A percentile compares a stretch with the other conserved stretches of the same genome.
phyloP scores from a whole-genome alignment of 2,888 invertebrate genomes.

The Chrysolina americana region DNA sequence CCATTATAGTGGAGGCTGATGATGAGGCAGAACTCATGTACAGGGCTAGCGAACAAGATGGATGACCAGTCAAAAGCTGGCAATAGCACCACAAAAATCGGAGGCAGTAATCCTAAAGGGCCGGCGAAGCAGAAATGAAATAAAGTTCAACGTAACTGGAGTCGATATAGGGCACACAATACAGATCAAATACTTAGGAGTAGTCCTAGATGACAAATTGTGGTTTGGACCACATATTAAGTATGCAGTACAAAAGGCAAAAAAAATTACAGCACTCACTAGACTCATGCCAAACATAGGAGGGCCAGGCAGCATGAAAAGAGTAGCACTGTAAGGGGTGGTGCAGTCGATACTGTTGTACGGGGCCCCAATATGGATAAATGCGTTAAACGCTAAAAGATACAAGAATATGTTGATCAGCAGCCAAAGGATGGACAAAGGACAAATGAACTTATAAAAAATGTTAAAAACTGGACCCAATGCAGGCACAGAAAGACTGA shows the following conservation, averaged over 20 bases:
- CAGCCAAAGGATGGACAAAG: not conserved
- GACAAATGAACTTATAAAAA: not conserved
- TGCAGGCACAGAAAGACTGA: not conserved
- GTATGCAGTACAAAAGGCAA: conserved; percentile 13
- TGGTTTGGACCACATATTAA: conserved; percentile 18
- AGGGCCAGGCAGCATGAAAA: conserved; percentile 29
- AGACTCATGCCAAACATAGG: conserved; percentile 1
- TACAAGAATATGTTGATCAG: no score
- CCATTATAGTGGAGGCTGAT: conserved; percentile 20
- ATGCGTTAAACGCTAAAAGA: not conserved
- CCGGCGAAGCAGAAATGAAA: not conserved
- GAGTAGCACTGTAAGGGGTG: conserved; percentile 20
- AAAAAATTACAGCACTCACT: not conserved
- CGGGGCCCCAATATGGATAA: conserved; percentile 36
- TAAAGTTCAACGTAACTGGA: not conserved
- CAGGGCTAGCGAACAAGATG: conserved; percentile 27
- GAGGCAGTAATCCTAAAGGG: conserved; percentile 26
- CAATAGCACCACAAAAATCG: conserved; percentile 32
- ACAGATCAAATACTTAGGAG: conserved; percentile 30
- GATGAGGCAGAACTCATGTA: conserved; percentile 16
- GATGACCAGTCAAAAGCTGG: conserved; percentile 28
- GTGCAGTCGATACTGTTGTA: conserved; percentile 37
- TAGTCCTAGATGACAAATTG: conserved; percentile 25
- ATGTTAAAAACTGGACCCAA: not conserved
- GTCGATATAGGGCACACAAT: not conserved